Base-by-base conservation (phyloP, 2,797 vertebrate species). In the Sphenodon punctatus region DNA sequence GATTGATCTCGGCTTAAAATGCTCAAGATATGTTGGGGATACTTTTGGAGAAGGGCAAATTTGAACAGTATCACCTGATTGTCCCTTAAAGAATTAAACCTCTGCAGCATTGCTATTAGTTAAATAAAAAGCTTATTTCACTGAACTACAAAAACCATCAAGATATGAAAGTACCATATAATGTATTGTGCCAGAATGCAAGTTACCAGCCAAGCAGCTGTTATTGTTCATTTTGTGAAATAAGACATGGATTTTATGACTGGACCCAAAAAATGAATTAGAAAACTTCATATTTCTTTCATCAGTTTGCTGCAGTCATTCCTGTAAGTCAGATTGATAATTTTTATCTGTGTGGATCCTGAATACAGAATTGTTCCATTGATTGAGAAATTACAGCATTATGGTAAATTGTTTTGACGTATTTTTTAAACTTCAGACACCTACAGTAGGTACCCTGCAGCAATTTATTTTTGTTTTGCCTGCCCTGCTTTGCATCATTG, bases 241-340 rank as follows among this genome's bases (percentile, higher is more conserved):
- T 85, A 89, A 78, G 60, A 86, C 55, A 79, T 34, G 10, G 34
- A 67, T 81, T 30, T 76, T 80, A 67, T 70, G 53, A 30, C n/a
- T 88, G 85, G 51, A 67, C 7, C 5, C 20, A 67, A 86, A 71
- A 88, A 89, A 93, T 68, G 69, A 90, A 78, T 88, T 69, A 64
- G 60, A 25, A 2, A 78, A 1, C 20, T 86, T 88, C 32, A 78
- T 78, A 66, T 87, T 85, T 83, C 68, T 74, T 92, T 75, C 48
- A 82, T 84, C 80, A 85, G 3, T 43, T 84, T 55, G 80, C 7
- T 69, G 25, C 10, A 80, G 19, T n/a, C 5, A 45, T 39, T 56
- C 79, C 30, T 27, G 30, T 73, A 75, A 84, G 59, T 72, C 25
- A 71, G 23, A 85, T 81, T 75, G 12, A 63, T 66, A 88, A 77